Evolutionary conservation across 2,113 vertebrate genomes (phyloP), one percentile per base, ranked within the genome.

Genomic region (Lycaon pictus): DNA sequence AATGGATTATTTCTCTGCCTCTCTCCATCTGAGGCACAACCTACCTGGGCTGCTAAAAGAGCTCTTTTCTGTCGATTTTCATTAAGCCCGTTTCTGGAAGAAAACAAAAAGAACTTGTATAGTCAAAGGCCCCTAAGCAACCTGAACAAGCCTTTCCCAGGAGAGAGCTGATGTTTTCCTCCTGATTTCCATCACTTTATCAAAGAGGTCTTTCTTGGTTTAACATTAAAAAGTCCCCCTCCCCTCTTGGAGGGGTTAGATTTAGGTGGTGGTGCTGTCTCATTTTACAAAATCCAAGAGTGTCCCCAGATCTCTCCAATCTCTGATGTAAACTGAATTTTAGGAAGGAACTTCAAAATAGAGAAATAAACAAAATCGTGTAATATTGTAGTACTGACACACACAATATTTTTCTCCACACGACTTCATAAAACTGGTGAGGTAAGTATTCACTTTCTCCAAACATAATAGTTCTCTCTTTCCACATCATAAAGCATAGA

Each of bases 11-110:
- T 92, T 95, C 97, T 97, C 96, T 93, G 97, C 74, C 89, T 96
- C 91, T 98, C 98, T 99, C 98, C 60, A 23, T 99, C 98, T 98
- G 99, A 99, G 98, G 98, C 99, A 99, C 99, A 99, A 98, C 99
- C 99, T 99, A 99, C 99, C 99, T 99, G 99, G 20, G 99, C 99
- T 99, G 99, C 99, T 98, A 99, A 99, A 98, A 99, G 99, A 99
- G 99, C 99, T 99, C 99, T 99, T 99, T 99, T 99, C 99, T 99
- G 99, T 98, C 97, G 99, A 99, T 99, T 99, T 99, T 99, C 99
- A 99, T 99, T 99, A 99, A 99, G 99, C 97, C 99, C 99, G 95
- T 99, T 99, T 99, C 99, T 99, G 98, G 97, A 98, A 99, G 98
- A 97, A 99, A 99, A 99, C 98, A 99, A 99, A 99, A 99, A 98